Evolutionary conservation across 2,888 invertebrate species (phyloP), one percentile per base, ranked within the genome.

Genomic region (Graphium colonna): DNA sequence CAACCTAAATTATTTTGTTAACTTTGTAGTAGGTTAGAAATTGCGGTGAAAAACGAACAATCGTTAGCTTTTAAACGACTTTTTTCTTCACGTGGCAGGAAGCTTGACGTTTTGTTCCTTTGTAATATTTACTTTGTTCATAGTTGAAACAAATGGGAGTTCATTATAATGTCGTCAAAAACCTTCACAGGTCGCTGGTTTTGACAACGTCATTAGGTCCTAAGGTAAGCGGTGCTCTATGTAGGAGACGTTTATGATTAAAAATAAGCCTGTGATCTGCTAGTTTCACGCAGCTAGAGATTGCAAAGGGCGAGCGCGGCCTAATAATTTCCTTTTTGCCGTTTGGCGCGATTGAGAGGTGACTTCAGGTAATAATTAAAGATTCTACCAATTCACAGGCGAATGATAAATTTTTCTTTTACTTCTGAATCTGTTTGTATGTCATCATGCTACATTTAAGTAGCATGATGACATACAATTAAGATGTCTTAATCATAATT

Each of bases 281-380:
- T 77, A 76, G 79, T 76, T 71, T 63, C 67, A 61, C 64, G 58
- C 58, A 58, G 68, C 56, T 64, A 71, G 74, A 76, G 69, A 74
- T 74, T 73, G 75, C 72, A 77, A 79, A 79, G 73, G 75, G 73
- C 74, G 66, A 71, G 60, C 69, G 71, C 55, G 69, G 71, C 73
- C 80, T 80, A 77, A 81, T 82, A 78, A 83, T 82, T 83, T 83
- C 80, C 83, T 80, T 71, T 77, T 67, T 62, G 59, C 52, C 13
- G 10, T 26, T 1, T 67, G 72, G 64, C 55, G 10, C 43, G 65
- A 71, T 56, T 60, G 38, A 57, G 15, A 38, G 48, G 54, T 38
- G 47, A n/a, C 0, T 38, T 17, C 57, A 52, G 56, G 55, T 48
- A 44, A 21, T 26, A 38, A 39, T 13, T 26, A n/a, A 41, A 44